Base-by-base conservation (phyloP, 1,140 invertebrate genomes). In the Glomeris maerens region DNA sequence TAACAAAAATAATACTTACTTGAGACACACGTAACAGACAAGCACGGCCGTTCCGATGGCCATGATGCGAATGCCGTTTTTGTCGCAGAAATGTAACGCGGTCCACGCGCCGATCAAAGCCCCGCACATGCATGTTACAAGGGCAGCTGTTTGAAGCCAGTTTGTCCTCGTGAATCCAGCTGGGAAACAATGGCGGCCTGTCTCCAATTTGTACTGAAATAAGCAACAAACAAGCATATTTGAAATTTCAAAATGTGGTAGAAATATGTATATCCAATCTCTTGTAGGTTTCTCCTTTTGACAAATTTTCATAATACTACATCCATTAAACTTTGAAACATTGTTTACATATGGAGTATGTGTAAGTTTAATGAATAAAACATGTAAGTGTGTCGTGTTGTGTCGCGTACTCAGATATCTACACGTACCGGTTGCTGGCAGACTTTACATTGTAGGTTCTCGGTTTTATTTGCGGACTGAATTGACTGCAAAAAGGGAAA, bases 21-120 rank as follows among this genome's bases (percentile, higher is more conserved):
- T 84, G 56, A 88, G 74, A 47, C 84, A 87, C 45, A 90, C 74
- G 61, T 90, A 90, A 56, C 81, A 81, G 47, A 88, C 74, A 50
- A 90, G 72, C 21, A 88, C 69, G 29, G 83, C 81, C n/a, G 77
- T 70, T 52, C 84, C 85, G 52, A 83, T 83, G 36, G 80, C 80
- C 21, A 85, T 66, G 59, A 87, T 81, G 55, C 83, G 73, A 56
- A 85, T 78, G 41, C 84, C 76, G 14, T 83, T 78, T 59, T 82
- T 77, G 29, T 81, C 74, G 60, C 82, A 85, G 45, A 89, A 64
- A 66, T 88, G 83, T 55, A 85, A 81, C 4, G 81, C 66, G 42
- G 82, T 77, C 82, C 84, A 89, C n/a, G 82, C 81, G 5, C 73
- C 79, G 39, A 79, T 80, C 21, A 78, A 77, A 21, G 81, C 77